Evolutionary conservation across 2,113 vertebrate genomes (phyloP).

Genomic region (Psilopsiagon aurifrons): DNA sequence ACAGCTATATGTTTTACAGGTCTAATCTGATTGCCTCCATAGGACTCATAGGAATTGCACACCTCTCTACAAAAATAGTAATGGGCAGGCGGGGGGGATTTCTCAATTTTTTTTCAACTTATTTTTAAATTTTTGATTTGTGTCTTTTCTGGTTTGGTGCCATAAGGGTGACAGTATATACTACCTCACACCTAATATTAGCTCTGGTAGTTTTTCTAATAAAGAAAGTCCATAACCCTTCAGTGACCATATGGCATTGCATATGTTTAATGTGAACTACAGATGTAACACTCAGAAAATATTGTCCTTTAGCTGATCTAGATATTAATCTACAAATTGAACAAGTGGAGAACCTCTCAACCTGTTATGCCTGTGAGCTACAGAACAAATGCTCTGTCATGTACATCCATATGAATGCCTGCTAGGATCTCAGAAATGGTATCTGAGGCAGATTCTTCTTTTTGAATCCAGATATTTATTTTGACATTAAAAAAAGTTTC

Average conservation of each 20-base stretch:
- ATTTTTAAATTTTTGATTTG: background rate
- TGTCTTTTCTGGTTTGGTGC: background rate
- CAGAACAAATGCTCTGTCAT: background rate
- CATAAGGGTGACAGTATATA: background rate
- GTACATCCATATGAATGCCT: accelerated
- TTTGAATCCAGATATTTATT: background rate
- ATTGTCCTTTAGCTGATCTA: background rate
- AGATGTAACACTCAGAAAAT: background rate
- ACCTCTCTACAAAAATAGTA: background rate
- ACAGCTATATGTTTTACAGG: background rate
- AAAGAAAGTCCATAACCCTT: background rate
- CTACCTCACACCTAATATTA: background rate
- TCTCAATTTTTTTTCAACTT: background rate
- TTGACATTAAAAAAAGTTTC: background rate
- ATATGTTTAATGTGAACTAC: background rate
- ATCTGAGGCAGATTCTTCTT: background rate
- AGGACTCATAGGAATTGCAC: background rate
- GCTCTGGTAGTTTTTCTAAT: background rate
- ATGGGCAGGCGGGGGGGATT: accelerated
- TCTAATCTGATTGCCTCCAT: background rate
- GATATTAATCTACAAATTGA: background rate
- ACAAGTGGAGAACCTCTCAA: background rate
- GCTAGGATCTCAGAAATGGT: background rate
- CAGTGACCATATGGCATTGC: conserved; percentile 3
- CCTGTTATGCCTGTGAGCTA: background rate